Conservation (phyloP, 2,113 vertebrate genomes). For the Macroglossus sobrinus region DNA sequence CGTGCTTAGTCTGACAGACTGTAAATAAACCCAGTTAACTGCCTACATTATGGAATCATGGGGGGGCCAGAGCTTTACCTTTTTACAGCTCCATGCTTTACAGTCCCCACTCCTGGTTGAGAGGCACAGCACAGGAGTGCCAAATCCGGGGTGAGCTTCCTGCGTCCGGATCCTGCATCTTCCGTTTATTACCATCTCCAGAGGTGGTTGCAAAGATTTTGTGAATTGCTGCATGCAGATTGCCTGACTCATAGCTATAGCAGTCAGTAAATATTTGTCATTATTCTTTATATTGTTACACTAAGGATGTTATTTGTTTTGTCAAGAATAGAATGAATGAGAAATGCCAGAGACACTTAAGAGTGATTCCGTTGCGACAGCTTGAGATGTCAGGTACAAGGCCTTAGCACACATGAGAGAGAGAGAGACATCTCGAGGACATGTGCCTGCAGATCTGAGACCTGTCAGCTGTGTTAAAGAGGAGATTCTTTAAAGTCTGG, state of each 20-base stretch:
- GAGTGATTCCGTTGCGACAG: not conserved
- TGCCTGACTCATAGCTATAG: not conserved
- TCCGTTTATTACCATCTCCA: not conserved
- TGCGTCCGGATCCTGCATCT: not conserved
- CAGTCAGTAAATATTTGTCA: not conserved
- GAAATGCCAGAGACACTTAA: not conserved
- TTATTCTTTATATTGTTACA: not conserved
- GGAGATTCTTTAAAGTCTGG: not conserved
- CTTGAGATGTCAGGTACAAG: not conserved
- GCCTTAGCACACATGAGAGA: not conserved
- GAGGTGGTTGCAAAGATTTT: not conserved
- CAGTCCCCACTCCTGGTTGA: not conserved
- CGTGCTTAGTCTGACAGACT: not conserved
- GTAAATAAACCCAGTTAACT: not conserved
- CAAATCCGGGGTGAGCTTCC: not conserved
- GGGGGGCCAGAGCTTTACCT: fast-evolving
- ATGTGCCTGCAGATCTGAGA: not conserved
- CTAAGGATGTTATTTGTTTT: not conserved
- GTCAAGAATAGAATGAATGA: not conserved
- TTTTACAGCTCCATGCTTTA: not conserved
- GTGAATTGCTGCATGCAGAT: not conserved
- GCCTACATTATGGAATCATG: not conserved
- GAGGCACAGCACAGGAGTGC: fast-evolving
- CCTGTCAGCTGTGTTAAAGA: not conserved
- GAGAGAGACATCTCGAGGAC: not conserved